Percentiles rank a stretch among this genome's conserved stretches.
Conservation (phyloP, 2,113 vertebrate genomes). For the Alethe diademata region DNA sequence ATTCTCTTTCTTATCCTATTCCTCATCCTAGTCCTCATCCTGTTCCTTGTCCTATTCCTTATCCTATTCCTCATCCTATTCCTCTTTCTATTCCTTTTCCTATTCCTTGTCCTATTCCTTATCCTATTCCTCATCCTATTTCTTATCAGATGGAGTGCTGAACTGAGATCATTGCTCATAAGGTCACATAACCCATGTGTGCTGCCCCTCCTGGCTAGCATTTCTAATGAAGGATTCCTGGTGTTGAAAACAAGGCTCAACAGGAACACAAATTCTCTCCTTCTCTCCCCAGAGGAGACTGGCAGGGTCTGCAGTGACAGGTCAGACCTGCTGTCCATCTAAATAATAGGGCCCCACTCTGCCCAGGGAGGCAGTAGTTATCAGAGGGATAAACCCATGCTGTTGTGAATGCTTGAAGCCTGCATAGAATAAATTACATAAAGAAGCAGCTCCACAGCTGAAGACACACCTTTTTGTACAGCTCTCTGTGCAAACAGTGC, state of each 20-base stretch:
- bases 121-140: not conserved
- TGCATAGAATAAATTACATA: not conserved
- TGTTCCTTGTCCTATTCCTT: not conserved
- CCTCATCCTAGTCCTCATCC: not conserved
- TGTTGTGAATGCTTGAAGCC: not conserved
- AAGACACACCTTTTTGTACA: not conserved
- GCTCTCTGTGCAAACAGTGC: not conserved
- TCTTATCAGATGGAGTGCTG: not conserved
- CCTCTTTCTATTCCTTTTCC: not conserved
- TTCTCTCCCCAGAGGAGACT: not conserved
- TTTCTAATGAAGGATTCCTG: not conserved
- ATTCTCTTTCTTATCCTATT: not conserved
- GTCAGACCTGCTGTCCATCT: rapidly evolving
- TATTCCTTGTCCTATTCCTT: not conserved
- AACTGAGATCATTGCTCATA: not conserved
- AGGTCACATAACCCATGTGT: not conserved
- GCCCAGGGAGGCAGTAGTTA: not conserved
- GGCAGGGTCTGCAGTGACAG: not conserved
- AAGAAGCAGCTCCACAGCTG: not conserved
- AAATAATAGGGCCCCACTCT: not conserved
- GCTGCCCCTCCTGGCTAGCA: not conserved
- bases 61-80: not conserved
- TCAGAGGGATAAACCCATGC: rapidly evolving
- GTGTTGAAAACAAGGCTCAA: not conserved
- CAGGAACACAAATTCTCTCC: not conserved